Evolutionary conservation across 53 echinoderm and acorn worm genomes (phyloP).

Genomic region (Holothuria scabra): DNA sequence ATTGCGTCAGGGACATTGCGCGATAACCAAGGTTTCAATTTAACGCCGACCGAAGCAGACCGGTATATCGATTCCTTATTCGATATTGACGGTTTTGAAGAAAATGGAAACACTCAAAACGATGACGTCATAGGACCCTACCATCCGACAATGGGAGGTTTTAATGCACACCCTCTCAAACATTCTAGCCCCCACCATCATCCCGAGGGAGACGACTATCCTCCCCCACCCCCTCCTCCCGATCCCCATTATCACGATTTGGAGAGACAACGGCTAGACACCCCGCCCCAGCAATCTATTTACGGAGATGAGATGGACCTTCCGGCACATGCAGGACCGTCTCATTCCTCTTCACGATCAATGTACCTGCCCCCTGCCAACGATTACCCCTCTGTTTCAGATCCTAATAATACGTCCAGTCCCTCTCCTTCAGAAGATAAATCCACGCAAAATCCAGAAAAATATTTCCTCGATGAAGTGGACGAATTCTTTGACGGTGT

Average conservation of each 20-base stretch:
- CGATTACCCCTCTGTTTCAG: constrained; percentile 22
- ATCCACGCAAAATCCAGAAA: constrained; percentile 28
- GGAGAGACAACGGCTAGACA: constrained; percentile 25
- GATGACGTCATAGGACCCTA: constrained; percentile 35
- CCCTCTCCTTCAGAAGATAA: constrained; percentile 20
- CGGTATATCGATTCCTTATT: constrained; percentile 42
- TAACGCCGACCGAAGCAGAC: constrained; percentile 4
- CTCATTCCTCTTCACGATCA: background rate
- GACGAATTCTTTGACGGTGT: constrained; percentile 47
- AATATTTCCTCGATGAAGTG: constrained; percentile 39
- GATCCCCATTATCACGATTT: constrained; percentile 35
- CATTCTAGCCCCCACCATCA: constrained; percentile 21
- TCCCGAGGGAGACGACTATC: constrained; percentile 26
- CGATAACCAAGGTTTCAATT: constrained; percentile 16
- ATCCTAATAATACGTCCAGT: background rate
- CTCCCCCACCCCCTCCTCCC: constrained; percentile 27
- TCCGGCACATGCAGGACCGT: constrained; percentile 21
- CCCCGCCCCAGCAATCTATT: constrained; percentile 13
- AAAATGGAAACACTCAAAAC: background rate
- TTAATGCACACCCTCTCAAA: background rate
- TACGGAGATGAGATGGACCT: constrained; percentile 24
- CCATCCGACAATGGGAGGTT: constrained; percentile 32
- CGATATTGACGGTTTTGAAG: constrained; percentile 24
- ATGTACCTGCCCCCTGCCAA: constrained; percentile 34
- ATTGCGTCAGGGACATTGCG: constrained; percentile 27